Conservation (phyloP, 1,140 invertebrate species). For the Heliothis subflexa region DNA sequence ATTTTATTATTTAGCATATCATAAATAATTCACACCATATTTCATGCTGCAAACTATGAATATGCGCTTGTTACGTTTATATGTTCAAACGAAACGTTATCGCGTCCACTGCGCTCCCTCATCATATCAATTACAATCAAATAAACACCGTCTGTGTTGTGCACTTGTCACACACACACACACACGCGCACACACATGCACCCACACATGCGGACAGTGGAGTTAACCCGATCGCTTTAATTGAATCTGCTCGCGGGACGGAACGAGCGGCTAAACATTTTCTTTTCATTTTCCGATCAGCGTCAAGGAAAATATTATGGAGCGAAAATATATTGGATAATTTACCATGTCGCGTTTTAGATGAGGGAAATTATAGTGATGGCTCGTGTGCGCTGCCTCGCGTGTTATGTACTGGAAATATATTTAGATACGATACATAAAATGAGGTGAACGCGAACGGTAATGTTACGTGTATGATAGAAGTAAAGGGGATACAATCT, state of each 20-base stretch:
- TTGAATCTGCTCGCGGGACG: constrained; percentile 23
- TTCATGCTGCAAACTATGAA: too few species aligned
- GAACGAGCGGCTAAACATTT: constrained; percentile 15
- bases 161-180: neutral
- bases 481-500: neutral
- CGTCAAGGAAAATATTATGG: constrained; percentile 29
- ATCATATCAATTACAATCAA: constrained; percentile 4
- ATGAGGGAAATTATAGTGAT: neutral
- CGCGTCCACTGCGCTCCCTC: neutral
- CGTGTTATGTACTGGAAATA: too few species aligned
- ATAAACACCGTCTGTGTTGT: neutral
- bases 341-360: constrained; percentile 9
- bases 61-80: too few species aligned
- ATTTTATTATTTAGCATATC: too few species aligned
- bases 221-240: constrained; percentile 37
- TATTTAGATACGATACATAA: too few species aligned
- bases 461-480: neutral
- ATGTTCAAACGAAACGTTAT: too few species aligned
- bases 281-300: constrained; percentile 35
- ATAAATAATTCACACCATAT: too few species aligned
- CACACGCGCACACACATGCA: too few species aligned
- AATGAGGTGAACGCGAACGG: too few species aligned
- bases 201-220: neutral
- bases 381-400: neutral
- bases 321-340: neutral